These are phyloP conservation scores for Syritta pipiens DNA, from an alignment of 2,888 invertebrate genomes.

Conservation along the genomic window DNA sequence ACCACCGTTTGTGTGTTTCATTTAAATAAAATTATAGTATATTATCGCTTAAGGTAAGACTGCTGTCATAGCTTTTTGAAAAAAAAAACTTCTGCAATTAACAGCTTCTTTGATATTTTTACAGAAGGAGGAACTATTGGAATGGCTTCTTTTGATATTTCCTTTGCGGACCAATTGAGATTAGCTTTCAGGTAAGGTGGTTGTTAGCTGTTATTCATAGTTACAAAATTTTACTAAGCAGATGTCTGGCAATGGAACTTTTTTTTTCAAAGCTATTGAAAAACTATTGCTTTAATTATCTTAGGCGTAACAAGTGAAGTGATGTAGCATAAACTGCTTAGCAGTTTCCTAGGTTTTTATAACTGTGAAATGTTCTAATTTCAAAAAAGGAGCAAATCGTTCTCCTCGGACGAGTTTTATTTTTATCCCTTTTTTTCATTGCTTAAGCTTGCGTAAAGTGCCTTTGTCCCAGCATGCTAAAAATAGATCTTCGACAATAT, in stretches of 20 bases:
- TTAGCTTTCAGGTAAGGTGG: constrained; percentile 76
- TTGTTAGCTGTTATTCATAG: not conserved
- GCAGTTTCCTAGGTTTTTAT: no score
- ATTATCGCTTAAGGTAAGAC: not conserved
- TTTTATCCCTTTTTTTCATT: no score
- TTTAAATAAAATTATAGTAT: not conserved
- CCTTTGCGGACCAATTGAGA: constrained; percentile 77
- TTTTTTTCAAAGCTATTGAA: not conserved
- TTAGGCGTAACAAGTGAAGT: no score
- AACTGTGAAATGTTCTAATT: no score
- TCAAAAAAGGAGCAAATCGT: no score
- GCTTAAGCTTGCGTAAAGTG: no score
- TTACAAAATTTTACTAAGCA: not conserved
- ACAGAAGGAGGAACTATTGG: not conserved
- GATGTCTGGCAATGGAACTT: not conserved
- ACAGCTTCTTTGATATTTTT: not conserved
- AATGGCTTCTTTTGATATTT: constrained; percentile 74
- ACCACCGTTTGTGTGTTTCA: not conserved
- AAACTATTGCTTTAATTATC: no score
- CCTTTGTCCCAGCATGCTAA: no score
- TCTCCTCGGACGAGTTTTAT: no score
- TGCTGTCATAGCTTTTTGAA: not conserved
- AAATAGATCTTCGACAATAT: no score
- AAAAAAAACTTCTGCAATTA: no score
- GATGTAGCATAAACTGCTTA: no score